Evolutionary conservation across 2,888 invertebrate species (phyloP), one percentile per base, ranked within the genome.

Genomic region (Ditula angustiorana): DNA sequence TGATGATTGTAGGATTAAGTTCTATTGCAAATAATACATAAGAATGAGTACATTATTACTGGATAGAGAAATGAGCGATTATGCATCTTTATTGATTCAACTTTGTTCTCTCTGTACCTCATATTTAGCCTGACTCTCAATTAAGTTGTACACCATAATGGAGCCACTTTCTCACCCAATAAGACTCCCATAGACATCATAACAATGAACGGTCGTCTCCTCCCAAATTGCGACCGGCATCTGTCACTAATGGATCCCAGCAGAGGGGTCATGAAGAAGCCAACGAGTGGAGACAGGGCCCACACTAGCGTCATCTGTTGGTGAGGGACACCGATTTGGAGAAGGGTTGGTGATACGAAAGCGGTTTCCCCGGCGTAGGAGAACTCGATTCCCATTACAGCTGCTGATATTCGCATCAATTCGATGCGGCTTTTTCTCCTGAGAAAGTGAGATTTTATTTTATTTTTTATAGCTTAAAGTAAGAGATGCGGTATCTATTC

Each of bases 331-430:
- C 99, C 98, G 70, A 99, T 97, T 90, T 98, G 97, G 2, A 99
- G 94, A 11, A 99, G 92, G 0, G 98, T 98, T 1, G 99, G 99
- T 0, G 98, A 98, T 0, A 99, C 99, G 87, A 99, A 99, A 0
- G 99, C 99, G 0, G 99, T 99, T 90, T 99, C 99, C 0, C 98
- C 99, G 0, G 99, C 98, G 81, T 99, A 99, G 0, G 99, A 98
- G 87, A 99, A 98, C 85, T 99, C 99, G 64, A 99, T 98, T 1
- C 99, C 99, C 96, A 98, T 98, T 0, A 99, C 98, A 0, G 98
- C 98, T 0, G 98, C 97, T 19, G 98, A 98, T 70, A 99, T 95
- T 8, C 97, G 94, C 71, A 98, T 95, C 72, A 99, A 88, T 83
- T 98, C 98, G 55, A 94, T 88, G 16, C 97, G 93, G 11, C 96